A percentile compares a stretch with the other conserved stretches of the same genome.
Evolutionary conservation across 2,797 vertebrate genomes (phyloP).

Genomic region (Notolepis coatsorum): DNA sequence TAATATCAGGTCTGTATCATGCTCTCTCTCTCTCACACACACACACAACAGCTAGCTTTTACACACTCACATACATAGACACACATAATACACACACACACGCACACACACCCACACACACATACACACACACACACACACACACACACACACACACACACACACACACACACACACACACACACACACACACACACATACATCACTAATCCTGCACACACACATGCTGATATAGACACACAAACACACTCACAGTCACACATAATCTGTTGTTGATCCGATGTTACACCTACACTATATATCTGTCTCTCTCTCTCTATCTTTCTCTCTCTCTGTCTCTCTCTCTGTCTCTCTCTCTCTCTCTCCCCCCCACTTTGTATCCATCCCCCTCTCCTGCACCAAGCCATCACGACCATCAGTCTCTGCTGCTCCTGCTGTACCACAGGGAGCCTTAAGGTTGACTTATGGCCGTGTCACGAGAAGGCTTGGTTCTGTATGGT

Average conservation of each 20-base stretch:
- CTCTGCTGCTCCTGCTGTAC: conserved; percentile 45
- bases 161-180: neutral
- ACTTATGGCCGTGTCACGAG: conserved; percentile 31
- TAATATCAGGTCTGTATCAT: no score
- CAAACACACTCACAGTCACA: conserved; percentile 14
- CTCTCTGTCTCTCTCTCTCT: neutral
- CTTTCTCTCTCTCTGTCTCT: no score
- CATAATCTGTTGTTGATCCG: no score
- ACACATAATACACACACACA: neutral
- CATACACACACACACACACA: no score
- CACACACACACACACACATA: conserved; percentile 15
- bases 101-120: neutral
- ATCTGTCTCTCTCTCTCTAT: no score
- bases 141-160: no score
- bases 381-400: neutral
- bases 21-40: neutral
- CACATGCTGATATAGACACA: neutral
- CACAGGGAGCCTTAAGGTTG: conserved; percentile 45
- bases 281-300: no score
- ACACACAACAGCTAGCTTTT: neutral
- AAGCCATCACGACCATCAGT: conserved; percentile 36
- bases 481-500: neutral
- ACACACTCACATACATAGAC: neutral
- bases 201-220: neutral
- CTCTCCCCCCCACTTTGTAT: no score